phyloP scores from a whole-genome alignment of 2,113 vertebrate genomes.

The Periophthalmus modestus region DNA sequence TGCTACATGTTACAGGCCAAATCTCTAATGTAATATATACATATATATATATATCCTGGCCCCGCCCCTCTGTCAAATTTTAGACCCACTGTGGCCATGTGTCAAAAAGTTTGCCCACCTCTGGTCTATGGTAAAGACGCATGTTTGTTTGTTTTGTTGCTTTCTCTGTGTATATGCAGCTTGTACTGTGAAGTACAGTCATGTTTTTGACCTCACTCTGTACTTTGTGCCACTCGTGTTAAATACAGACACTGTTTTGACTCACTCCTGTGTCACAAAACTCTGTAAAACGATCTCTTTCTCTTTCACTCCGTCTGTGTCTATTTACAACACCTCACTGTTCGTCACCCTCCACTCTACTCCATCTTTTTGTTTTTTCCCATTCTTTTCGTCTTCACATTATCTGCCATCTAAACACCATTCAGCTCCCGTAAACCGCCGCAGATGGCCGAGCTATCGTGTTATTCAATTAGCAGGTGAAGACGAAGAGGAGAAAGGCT shows the following conservation, averaged over 20 bases:
- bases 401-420: conserved; percentile 65
- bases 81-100: no score
- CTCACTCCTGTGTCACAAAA: neutral
- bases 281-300: neutral
- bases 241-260: neutral
- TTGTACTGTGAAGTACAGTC: no score
- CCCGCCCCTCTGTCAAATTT: no score
- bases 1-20: no score
- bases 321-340: conserved; percentile 6
- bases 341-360: conserved; percentile 12
- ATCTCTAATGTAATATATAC: no score
- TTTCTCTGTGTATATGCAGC: no score
- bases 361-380: conserved; percentile 21
- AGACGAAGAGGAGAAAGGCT: conserved; percentile 46
- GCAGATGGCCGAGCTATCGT: conserved; percentile 71
- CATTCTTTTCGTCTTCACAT: conserved; percentile 31
- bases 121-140: no score
- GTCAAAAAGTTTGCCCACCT: no score
- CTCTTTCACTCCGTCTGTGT: neutral
- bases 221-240: neutral
- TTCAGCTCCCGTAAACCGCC: conserved; percentile 71
- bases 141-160: no score
- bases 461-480: conserved; percentile 77
- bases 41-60: no score
- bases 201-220: no score